A percentile compares a stretch with the other conserved stretches of the same genome.
Conservation (phyloP, 2,888 invertebrate genomes). For the Trichopria drosophilae region DNA sequence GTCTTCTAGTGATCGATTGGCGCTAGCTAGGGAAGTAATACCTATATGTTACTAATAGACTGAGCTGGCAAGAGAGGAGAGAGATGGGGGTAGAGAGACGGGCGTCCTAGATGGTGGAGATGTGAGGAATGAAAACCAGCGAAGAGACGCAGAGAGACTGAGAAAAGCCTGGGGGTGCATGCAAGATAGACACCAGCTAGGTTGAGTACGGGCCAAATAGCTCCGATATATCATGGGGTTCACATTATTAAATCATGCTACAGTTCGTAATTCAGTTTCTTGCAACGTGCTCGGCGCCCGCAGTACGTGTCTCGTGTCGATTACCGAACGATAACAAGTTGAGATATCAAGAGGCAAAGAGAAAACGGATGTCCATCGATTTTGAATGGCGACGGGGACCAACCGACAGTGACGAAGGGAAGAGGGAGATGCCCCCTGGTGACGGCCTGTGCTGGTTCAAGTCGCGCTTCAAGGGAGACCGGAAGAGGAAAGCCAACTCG, state of each 20-base stretch:
- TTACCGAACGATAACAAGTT: constrained; percentile 51
- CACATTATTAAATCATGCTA: constrained; percentile 50
- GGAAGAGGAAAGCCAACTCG: neutral
- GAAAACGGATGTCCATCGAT: too few species aligned
- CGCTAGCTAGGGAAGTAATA: too few species aligned
- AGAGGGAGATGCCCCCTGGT: constrained; percentile 12
- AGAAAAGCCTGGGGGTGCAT: neutral
- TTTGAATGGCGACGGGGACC: neutral
- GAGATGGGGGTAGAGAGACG: too few species aligned
- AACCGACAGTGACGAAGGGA: constrained; percentile 5
- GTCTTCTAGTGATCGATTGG: too few species aligned
- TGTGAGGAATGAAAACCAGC: too few species aligned
- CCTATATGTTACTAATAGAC: too few species aligned
- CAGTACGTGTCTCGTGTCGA: constrained; percentile 49
- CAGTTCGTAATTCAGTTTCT: constrained; percentile 51
- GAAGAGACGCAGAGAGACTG: neutral
- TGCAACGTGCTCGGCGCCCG: constrained; percentile 41
- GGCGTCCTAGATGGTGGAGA: too few species aligned
- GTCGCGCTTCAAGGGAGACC: constrained; percentile 6
- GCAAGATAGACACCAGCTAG: constrained; percentile 10
- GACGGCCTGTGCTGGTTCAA: too few species aligned
- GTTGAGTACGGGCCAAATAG: constrained; percentile 45
- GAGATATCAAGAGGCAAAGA: too few species aligned
- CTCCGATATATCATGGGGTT: constrained; percentile 39
- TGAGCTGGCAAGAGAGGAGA: too few species aligned